Evolutionary conservation across 2,888 invertebrate species (phyloP).

Genomic region (Hydriomena furcata): DNA sequence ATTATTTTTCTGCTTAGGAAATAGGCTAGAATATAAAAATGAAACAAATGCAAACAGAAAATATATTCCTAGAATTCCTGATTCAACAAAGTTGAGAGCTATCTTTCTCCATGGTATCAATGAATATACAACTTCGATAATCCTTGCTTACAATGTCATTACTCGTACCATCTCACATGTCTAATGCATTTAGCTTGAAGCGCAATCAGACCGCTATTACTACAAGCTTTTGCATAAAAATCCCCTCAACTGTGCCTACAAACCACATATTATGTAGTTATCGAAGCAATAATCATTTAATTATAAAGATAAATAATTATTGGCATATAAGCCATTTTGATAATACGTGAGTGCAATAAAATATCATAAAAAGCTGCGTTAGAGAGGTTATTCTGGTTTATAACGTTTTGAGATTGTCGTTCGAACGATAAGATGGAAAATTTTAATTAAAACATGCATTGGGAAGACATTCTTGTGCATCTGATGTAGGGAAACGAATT

Average conservation of each 20-base stretch:
- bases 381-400: conserved; percentile 27
- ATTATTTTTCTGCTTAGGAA: too few relatives aligned
- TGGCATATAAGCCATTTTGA: conserved; percentile 51
- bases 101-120: background rate
- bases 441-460: conserved; percentile 30
- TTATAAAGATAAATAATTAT: conserved; percentile 61
- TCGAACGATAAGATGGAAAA: conserved; percentile 18
- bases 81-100: background rate
- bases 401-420: conserved; percentile 22
- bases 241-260: conserved; percentile 21
- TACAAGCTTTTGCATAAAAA: conserved; percentile 35
- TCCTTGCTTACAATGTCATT: conserved; percentile 8
- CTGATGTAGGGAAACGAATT: conserved; percentile 8
- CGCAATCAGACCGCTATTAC: conserved; percentile 28
- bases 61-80: too few relatives aligned
- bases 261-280: conserved; percentile 45
- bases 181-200: conserved; percentile 17
- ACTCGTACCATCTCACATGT: conserved; percentile 12
- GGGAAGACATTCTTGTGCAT: conserved; percentile 9
- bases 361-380: conserved; percentile 27
- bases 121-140: background rate
- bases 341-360: conserved; percentile 50
- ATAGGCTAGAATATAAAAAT: too few relatives aligned
- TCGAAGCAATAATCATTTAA: conserved; percentile 46
- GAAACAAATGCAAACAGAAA: too few relatives aligned